Percentiles rank a stretch among this genome's conserved stretches.
Conservation (phyloP, 2,888 invertebrate genomes). For the Catotricha subobsoleta region DNA sequence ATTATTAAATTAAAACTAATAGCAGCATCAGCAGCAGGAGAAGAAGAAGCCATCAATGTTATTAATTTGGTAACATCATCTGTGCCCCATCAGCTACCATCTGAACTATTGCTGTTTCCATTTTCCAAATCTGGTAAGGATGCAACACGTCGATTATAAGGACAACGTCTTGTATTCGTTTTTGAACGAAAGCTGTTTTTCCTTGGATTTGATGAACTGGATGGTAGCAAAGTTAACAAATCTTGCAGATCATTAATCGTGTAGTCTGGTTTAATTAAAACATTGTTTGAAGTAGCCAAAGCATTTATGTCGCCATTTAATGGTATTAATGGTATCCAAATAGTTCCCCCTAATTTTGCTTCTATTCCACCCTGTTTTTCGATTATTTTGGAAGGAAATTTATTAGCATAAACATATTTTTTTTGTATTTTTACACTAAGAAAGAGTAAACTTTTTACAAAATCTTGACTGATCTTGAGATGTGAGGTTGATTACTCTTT, state of each 20-base stretch:
- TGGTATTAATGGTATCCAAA: conserved; percentile 65
- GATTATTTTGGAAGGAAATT: conserved; percentile 1
- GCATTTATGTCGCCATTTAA: conserved; percentile 14
- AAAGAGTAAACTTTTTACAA: conserved; percentile 1
- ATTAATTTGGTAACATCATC: neutral
- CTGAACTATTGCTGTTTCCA: conserved; percentile 28
- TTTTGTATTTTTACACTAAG: neutral
- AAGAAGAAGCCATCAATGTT: neutral
- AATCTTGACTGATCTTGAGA: no score
- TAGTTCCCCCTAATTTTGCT: conserved; percentile 58
- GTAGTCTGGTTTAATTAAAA: conserved; percentile 39
- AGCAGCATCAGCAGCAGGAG: neutral
- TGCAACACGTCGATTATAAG: conserved; percentile 11
- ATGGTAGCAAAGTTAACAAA: conserved; percentile 19
- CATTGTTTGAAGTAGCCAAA: neutral
- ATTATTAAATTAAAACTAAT: no score
- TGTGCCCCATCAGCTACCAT: conserved; percentile 19
- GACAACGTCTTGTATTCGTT: neutral
- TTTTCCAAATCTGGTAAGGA: conserved; percentile 25
- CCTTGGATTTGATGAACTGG: conserved; percentile 1
- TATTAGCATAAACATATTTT: conserved; percentile 3
- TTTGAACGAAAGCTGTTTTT: conserved; percentile 6
- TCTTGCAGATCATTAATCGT: conserved; percentile 47
- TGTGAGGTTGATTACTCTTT: neutral
- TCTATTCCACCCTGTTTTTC: conserved; percentile 50